phyloP scores from a whole-genome alignment of 1,140 invertebrate genomes.

The Eupristina koningsbergeri region DNA sequence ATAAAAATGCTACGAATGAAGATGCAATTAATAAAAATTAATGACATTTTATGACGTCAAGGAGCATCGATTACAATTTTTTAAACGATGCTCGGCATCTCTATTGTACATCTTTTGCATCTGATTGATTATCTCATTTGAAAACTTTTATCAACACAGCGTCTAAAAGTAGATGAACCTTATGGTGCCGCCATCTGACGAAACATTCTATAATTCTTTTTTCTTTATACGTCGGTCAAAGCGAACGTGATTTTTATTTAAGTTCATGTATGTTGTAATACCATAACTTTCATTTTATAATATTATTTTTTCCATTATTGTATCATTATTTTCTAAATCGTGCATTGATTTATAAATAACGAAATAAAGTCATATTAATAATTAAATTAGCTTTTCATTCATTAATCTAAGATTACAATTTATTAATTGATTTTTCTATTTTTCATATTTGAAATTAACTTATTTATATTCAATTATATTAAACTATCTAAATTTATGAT shows the following conservation, averaged over 20 bases:
- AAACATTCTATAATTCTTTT: background rate
- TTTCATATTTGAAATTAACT: too few species aligned
- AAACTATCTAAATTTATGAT: too few species aligned
- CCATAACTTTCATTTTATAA: too few species aligned
- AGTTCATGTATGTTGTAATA: background rate
- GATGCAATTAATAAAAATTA: background rate
- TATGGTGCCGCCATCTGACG: background rate
- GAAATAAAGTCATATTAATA: too few species aligned
- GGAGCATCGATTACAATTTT: slow-evolving; percentile 4
- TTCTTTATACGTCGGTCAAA: slow-evolving; percentile 4
- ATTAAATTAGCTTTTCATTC: too few species aligned
- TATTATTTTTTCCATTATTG: too few species aligned
- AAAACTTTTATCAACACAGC: slow-evolving; percentile 15
- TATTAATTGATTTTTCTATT: too few species aligned
- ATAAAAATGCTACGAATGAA: background rate
- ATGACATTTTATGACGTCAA: background rate
- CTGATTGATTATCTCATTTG: background rate
- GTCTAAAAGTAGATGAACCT: slow-evolving; percentile 22
- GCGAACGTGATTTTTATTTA: background rate
- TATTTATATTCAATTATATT: too few species aligned
- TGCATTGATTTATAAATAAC: too few species aligned
- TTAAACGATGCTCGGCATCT: background rate
- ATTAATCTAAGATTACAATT: too few species aligned
- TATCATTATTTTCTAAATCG: too few species aligned
- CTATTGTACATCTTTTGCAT: background rate